Base-by-base conservation (phyloP, 2,797 vertebrate species). In the Pangasius mekongensis region DNA sequence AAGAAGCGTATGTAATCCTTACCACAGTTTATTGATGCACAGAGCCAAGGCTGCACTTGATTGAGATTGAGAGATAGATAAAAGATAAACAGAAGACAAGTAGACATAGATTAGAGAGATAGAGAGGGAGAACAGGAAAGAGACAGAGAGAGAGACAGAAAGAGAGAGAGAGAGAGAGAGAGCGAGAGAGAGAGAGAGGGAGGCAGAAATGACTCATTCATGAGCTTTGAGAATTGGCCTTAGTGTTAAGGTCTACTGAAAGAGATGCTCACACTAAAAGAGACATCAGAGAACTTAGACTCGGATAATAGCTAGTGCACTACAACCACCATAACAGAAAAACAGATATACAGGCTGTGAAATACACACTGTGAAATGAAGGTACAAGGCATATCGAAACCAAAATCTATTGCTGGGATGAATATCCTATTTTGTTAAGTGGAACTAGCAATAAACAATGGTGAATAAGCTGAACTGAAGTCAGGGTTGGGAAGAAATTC, bases 1-100 rank as follows among this genome's bases (percentile, higher is more conserved):
- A 82, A 43, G 56, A 62, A 8, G 24, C 1, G 7, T 47, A 2
- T 83, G 58, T 47, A 62, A 83, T 64, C 36, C 80, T 64, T 84
- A 87, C 84, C 89, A 84, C 82, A 66, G 58, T 76, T 56, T 87
- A 89, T 89, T 71, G 73, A 88, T 83, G 80, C 13, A 47, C 58
- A 47, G 36, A 83, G 11, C 58, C 58, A 62, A 47, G 36, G 36
- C 64, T 83, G 58, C 13, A 18, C 24, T 83, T n/a, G 58, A 83
- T 39, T 60, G 78, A 24, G 54, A 58, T 10, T 36, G 54, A 58
- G 30, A 58, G 20, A 27, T 81, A 60, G 78, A 81, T 60, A 60
- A 62, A 82, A 62, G 58, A 83, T 62, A n/a, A 83, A 7, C 22
- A 43, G 22, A 62, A 62, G 36, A 62, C 56, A 27, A 58, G 49